These are phyloP conservation scores for Edolisoma coerulescens DNA, from an alignment of 2,113 vertebrate species.

Conservation along the genomic window DNA sequence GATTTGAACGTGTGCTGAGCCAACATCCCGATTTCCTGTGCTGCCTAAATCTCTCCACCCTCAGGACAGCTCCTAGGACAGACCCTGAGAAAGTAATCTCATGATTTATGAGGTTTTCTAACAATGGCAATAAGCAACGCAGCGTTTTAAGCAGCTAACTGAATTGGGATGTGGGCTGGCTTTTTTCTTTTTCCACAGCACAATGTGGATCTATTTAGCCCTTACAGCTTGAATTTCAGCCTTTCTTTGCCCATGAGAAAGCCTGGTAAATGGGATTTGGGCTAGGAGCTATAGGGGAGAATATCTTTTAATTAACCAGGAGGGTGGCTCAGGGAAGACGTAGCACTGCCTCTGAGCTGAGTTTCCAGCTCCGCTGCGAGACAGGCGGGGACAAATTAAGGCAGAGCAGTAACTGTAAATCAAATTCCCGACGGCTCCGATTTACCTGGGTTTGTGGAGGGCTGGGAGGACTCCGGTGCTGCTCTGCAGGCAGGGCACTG, in stretches of 20 bases:
- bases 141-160: constrained; percentile 44
- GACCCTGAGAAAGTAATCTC: constrained; percentile 35
- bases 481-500: background rate
- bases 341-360: background rate
- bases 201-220: constrained; percentile 59
- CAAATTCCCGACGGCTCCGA: fast-evolving
- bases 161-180: constrained; percentile 27
- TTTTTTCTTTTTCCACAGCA: background rate
- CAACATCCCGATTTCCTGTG: background rate
- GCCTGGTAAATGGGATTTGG: constrained; percentile 49
- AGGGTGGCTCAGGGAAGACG: constrained; percentile 16
- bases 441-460: background rate
- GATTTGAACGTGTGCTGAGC: background rate
- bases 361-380: background rate
- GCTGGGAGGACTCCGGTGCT: background rate
- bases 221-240: constrained; percentile 51
- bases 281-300: constrained; percentile 16
- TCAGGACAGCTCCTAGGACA: background rate
- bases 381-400: background rate
- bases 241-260: constrained; percentile 52
- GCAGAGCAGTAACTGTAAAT: background rate
- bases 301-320: constrained; percentile 56
- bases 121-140: constrained; percentile 60
- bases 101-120: constrained; percentile 52
- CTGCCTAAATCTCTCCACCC: background rate